Conservation (phyloP, 1,140 invertebrate genomes). For the Macrocentrus cingulum region DNA sequence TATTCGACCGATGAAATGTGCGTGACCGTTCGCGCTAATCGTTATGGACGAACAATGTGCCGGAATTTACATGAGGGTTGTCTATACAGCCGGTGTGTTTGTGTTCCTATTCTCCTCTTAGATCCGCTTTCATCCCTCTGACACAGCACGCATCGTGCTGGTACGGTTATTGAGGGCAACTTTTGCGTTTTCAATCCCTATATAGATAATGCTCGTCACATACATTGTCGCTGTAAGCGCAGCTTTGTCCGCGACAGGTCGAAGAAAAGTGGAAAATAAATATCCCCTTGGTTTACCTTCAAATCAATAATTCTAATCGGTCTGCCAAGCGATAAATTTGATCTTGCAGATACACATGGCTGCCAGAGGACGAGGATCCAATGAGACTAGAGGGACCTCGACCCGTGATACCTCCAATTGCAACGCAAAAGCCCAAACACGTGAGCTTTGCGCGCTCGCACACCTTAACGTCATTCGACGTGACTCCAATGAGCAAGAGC, state of each 20-base stretch:
- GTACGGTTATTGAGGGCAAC: constrained; percentile 3
- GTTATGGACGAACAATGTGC: neutral
- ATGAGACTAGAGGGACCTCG: constrained; percentile 70
- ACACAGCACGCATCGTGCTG: neutral
- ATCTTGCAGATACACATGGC: constrained; percentile 65
- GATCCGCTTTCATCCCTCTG: neutral
- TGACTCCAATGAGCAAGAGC: constrained; percentile 58
- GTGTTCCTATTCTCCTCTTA: neutral
- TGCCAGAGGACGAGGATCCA: constrained; percentile 73
- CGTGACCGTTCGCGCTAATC: neutral
- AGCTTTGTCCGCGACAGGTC: no score
- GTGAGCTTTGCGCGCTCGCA: constrained; percentile 88
- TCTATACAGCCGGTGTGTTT: neutral
- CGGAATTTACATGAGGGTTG: constrained; percentile 11
- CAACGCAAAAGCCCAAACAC: constrained; percentile 72
- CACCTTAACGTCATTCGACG: constrained; percentile 79
- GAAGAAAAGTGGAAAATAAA: no score
- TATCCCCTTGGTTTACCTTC: neutral
- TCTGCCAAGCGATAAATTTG: no score
- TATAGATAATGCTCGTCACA: constrained; percentile 43
- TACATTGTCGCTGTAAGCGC: no score
- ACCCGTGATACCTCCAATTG: constrained; percentile 47
- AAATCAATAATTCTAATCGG: no score
- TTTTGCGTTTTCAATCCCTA: constrained; percentile 18
- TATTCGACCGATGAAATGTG: no score